Evolutionary conservation across 2,888 invertebrate species (phyloP).

Genomic region (Sarcophaga caerulescens): DNA sequence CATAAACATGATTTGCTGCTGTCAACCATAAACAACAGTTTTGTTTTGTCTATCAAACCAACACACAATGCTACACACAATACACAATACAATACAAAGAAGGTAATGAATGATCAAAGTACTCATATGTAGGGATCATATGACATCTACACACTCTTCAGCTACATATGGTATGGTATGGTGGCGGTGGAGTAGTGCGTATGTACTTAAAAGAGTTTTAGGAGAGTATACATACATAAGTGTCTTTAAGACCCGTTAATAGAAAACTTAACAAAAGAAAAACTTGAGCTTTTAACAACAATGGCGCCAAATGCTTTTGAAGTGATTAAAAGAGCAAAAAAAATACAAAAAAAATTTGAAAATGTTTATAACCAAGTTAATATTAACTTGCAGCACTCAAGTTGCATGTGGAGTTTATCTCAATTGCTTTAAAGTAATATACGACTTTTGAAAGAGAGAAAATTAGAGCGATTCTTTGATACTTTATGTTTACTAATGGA

Average conservation of each 20-base stretch:
- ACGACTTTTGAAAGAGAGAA: too few species aligned
- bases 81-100: slow-evolving; percentile 18
- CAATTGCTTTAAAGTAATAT: too few species aligned
- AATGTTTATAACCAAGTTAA: slow-evolving; percentile 29
- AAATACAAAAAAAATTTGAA: slow-evolving; percentile 15
- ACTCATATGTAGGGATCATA: slow-evolving; percentile 57
- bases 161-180: neutral
- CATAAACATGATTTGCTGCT: slow-evolving; percentile 73
- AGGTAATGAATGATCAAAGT: slow-evolving; percentile 66
- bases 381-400: slow-evolving; percentile 43
- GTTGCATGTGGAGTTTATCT: neutral
- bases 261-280: slow-evolving; percentile 27
- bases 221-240: neutral
- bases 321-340: slow-evolving; percentile 53
- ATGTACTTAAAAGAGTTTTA: neutral
- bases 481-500: too few species aligned
- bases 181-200: slow-evolving; percentile 42
- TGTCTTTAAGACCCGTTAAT: slow-evolving; percentile 21
- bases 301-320: slow-evolving; percentile 67
- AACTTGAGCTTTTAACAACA: slow-evolving; percentile 44
- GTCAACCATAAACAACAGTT: slow-evolving; percentile 73
- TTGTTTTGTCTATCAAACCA: slow-evolving; percentile 63
- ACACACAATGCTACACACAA: slow-evolving; percentile 15
- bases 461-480: too few species aligned
- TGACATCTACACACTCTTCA: slow-evolving; percentile 49